Percentiles rank a stretch among this genome's conserved stretches.
These are phyloP conservation scores for Rugalucina vietnamica DNA, from an alignment of 2,888 invertebrate genomes.

Conservation along the genomic window DNA sequence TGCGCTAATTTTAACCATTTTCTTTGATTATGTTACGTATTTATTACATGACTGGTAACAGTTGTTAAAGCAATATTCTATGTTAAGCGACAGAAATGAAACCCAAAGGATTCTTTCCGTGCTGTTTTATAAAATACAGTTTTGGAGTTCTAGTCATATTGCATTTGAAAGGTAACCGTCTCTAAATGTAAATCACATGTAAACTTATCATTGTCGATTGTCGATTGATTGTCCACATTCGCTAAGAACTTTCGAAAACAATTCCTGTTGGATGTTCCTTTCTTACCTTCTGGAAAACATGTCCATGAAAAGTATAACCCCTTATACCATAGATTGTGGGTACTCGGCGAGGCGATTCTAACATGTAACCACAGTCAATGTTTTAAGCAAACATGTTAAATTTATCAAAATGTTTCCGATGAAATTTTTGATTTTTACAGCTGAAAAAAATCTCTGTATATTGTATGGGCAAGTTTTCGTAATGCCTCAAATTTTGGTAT, in stretches of 20 bases:
- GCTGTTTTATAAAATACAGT: not conserved
- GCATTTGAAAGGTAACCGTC: not conserved
- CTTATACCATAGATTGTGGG: not conserved
- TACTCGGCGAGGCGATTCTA: too few relatives aligned
- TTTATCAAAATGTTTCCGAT: too few relatives aligned
- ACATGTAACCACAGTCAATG: too few relatives aligned
- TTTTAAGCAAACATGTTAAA: too few relatives aligned
- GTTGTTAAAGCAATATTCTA: not conserved
- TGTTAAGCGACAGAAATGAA: not conserved
- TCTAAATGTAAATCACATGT: not conserved
- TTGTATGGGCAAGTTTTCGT: too few relatives aligned
- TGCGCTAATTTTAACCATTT: not conserved
- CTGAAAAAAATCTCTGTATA: too few relatives aligned
- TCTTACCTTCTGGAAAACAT: not conserved
- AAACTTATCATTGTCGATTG: too few relatives aligned
- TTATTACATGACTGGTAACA: not conserved
- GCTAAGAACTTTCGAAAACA: not conserved
- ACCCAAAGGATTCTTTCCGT: not conserved
- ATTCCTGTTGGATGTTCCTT: not conserved
- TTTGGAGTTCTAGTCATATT: not conserved
- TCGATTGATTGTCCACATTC: too few relatives aligned
- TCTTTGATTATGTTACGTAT: not conserved
- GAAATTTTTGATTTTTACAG: too few relatives aligned
- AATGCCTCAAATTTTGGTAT: too few relatives aligned
- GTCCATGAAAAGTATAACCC: not conserved